Base-by-base conservation (phyloP, 2,888 invertebrate genomes). In the Amphipyra berbera region DNA sequence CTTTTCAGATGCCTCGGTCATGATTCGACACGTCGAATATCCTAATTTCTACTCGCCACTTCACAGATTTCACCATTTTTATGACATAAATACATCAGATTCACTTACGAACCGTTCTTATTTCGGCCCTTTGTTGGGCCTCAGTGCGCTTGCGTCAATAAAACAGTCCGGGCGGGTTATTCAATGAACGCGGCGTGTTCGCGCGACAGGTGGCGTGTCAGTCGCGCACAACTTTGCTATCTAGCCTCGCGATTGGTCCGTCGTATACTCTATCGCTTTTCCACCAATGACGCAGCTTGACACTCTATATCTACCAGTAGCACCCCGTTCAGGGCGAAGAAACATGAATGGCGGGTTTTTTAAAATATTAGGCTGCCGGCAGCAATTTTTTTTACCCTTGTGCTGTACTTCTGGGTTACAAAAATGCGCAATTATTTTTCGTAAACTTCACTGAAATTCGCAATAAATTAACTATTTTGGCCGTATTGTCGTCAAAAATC, bases 1-100 rank as follows among this genome's bases (percentile, higher is more conserved):
- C 97, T 97, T 97, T 96, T 98, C 97, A 97, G 96, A 97, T 96
- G 96, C 96, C 96, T 97, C 97, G 97, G 97, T 97, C 97, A 97
- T 98, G 97, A 95, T 97, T 97, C 95, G 97, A 96, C 95, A 96
- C 96, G 96, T 96, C 96, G 96, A 97, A 97, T 96, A 96, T 96
- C 96, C 96, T 97, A 97, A 96, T 97, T 96, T 96, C 96, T 96
- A 96, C 96, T 96, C 96, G 96, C 97, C 96, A 96, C 96, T 96
- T 96, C 96, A 96, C 96, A 96, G 96, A 96, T 96, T 96, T 96
- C 97, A 97, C 96, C 97, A 97, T 97, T 97, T 97, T 97, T 96
- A 96, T 95, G 95, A 96, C 96, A 96, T 96, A 96, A 96, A 96
- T 96, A 96, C 96, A 96, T 96, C 96, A 95, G 95, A 93, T 93